A percentile compares a stretch with the other conserved stretches of the same genome.
Evolutionary conservation across 2,888 invertebrate species (phyloP).

Genomic region (Dicroscelio sp.): DNA sequence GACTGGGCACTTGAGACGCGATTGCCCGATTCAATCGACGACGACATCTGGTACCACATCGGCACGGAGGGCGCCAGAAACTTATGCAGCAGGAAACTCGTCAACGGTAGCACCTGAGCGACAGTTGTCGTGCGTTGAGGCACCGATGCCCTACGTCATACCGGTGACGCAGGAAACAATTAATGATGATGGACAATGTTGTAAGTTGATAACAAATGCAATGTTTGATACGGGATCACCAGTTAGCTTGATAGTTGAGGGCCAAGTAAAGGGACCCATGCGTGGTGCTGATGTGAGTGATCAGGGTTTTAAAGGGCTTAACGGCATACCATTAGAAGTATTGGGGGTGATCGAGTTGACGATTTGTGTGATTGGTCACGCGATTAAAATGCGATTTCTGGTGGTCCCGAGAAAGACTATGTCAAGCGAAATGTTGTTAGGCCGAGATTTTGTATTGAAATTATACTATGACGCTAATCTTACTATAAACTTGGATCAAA

Average conservation of each 20-base stretch:
- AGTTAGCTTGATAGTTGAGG: neutral
- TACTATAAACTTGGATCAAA: too few relatives aligned
- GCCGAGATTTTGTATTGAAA: too few relatives aligned
- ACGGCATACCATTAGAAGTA: neutral
- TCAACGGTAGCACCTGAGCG: neutral
- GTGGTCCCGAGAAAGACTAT: neutral
- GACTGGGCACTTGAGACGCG: slow-evolving; percentile 7
- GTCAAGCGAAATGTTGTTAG: neutral
- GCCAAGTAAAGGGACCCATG: neutral
- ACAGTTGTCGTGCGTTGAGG: neutral
- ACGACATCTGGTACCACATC: neutral
- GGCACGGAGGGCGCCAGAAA: too few relatives aligned
- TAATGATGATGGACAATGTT: slow-evolving; percentile 13
- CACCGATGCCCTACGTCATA: slow-evolving; percentile 21
- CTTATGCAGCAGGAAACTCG: neutral
- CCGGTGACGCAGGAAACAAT: too few relatives aligned
- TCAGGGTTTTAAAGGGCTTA: neutral
- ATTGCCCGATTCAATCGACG: neutral
- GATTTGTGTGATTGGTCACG: neutral
- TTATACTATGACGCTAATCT: too few relatives aligned
- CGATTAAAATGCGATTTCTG: neutral
- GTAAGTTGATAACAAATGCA: slow-evolving; percentile 6
- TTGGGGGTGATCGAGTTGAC: neutral
- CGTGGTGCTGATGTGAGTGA: neutral
- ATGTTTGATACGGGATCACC: slow-evolving; percentile 19